Evolutionary conservation across 2,113 vertebrate genomes (phyloP).

Genomic region (Origma solitaria): DNA sequence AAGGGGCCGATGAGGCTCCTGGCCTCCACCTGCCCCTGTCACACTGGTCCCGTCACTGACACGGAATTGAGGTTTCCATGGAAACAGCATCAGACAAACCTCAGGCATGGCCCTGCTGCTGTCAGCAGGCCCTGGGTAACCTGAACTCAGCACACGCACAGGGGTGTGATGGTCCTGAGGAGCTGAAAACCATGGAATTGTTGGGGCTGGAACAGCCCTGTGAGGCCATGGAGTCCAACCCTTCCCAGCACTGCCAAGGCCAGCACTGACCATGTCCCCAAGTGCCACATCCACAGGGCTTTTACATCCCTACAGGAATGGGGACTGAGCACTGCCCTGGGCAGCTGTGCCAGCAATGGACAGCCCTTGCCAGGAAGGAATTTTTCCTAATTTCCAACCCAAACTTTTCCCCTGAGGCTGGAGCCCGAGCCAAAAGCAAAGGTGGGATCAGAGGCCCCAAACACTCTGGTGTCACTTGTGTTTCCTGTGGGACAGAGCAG

Average conservation of each 20-base stretch:
- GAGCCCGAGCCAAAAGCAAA: not conserved
- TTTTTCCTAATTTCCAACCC: rapidly evolving
- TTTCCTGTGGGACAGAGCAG: not conserved
- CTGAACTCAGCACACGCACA: not conserved
- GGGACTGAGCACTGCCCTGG: not conserved
- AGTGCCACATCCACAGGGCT: not conserved
- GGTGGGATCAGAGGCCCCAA: not conserved
- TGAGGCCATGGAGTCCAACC: rapidly evolving
- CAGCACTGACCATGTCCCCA: not conserved
- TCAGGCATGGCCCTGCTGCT: not conserved
- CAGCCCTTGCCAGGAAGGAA: not conserved
- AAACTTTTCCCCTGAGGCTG: not conserved
- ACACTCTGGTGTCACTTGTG: rapidly evolving
- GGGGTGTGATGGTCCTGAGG: no score
- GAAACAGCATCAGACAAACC: not conserved
- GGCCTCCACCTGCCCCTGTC: not conserved
- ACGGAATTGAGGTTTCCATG: not conserved
- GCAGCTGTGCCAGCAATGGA: not conserved
- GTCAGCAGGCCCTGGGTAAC: not conserved
- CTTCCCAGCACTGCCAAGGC: not conserved
- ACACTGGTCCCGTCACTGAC: not conserved
- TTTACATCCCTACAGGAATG: not conserved
- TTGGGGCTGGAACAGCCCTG: not conserved
- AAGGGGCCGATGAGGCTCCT: not conserved
- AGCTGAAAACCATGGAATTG: not conserved